phyloP scores from a whole-genome alignment of 2,888 invertebrate genomes.

The Chalcosyrphus nemorum region DNA sequence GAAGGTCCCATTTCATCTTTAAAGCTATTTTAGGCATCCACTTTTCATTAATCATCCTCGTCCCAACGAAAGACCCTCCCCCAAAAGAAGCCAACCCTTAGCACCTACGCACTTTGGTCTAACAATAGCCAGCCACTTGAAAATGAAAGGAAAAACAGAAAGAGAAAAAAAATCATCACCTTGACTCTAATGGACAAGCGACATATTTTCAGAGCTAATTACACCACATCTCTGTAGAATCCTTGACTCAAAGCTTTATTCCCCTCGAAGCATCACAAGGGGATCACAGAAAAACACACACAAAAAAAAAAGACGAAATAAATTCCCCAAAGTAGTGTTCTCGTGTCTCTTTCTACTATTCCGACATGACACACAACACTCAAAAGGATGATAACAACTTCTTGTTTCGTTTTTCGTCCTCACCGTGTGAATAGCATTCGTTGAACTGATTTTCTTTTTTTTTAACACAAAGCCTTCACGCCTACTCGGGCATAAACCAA shows the following conservation, averaged over 20 bases:
- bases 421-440: conserved; percentile 40
- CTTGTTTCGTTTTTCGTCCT: conserved; percentile 42
- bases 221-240: conserved; percentile 12
- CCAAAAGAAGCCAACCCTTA: background rate
- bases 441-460: conserved; percentile 64
- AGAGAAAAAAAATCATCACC: background rate
- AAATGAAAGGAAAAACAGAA: background rate
- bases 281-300: too few relatives aligned
- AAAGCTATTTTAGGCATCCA: background rate
- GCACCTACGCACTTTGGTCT: background rate
- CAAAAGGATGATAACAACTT: conserved; percentile 54
- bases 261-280: background rate
- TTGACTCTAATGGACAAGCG: background rate
- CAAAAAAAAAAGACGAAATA: background rate
- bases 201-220: background rate
- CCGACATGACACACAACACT: conserved; percentile 16
- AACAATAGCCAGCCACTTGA: background rate
- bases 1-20: background rate
- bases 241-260: conserved; percentile 16
- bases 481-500: conserved; percentile 46
- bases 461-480: conserved; percentile 49
- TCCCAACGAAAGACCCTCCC: too few relatives aligned
- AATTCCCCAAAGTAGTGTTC: conserved; percentile 38
- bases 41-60: background rate
- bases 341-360: background rate